phyloP scores from a whole-genome alignment of 2,888 invertebrate species.

The Apamea monoglypha region DNA sequence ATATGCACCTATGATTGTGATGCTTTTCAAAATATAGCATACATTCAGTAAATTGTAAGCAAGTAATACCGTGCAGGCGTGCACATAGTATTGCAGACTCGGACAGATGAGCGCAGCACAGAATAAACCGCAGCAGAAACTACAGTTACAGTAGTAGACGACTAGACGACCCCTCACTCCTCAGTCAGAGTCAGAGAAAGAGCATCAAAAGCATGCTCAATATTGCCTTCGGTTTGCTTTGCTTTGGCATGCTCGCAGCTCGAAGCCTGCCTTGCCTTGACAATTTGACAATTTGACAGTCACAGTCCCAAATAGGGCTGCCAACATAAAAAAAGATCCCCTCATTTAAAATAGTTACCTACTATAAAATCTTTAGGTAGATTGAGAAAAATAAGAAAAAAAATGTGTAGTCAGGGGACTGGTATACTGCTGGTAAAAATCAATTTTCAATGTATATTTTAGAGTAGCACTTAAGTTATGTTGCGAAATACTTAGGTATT shows the following conservation, averaged over 20 bases:
- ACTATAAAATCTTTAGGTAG: too few relatives aligned
- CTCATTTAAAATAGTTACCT: background rate
- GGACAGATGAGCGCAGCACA: background rate
- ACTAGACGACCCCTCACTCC: background rate
- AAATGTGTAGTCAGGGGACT: background rate
- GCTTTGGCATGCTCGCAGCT: background rate
- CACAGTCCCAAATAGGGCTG: background rate
- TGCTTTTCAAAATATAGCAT: slow-evolving; percentile 3
- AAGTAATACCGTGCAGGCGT: slow-evolving; percentile 17
- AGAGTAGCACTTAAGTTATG: too few relatives aligned
- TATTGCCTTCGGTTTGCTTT: slow-evolving; percentile 5
- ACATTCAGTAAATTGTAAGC: background rate
- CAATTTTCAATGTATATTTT: too few relatives aligned
- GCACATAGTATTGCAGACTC: slow-evolving; percentile 16
- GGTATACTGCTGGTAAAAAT: too few relatives aligned
- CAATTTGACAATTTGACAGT: background rate
- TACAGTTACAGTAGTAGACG: background rate
- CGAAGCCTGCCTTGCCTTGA: too few relatives aligned
- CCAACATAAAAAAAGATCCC: background rate
- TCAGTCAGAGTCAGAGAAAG: slow-evolving; percentile 1
- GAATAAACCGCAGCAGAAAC: slow-evolving; percentile 11
- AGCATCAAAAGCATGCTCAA: background rate
- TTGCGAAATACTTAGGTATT: too few relatives aligned
- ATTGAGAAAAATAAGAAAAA: background rate
- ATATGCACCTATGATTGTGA: background rate